Conservation (phyloP, 2,888 invertebrate genomes). For the Apantesis nais region DNA sequence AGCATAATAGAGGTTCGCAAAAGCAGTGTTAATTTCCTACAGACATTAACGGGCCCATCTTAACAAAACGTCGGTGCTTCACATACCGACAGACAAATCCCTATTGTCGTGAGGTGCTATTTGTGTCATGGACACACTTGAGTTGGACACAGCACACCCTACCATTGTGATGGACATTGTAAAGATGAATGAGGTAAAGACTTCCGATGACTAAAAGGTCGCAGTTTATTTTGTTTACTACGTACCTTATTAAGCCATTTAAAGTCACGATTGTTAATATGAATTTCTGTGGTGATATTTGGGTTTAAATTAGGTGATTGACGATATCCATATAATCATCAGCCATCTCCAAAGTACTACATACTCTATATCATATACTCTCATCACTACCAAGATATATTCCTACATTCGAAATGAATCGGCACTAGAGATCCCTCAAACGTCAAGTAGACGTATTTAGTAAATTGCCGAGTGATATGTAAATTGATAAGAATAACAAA, state of each 20-base stretch:
- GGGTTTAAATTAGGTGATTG: too few species aligned
- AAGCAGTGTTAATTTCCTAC: conserved; percentile 71
- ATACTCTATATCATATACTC: too few species aligned
- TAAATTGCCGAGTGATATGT: background rate
- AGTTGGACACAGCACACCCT: conserved; percentile 40
- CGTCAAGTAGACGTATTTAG: background rate
- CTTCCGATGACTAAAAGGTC: conserved; percentile 42
- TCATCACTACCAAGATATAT: background rate
- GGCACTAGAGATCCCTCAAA: background rate
- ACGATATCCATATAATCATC: too few species aligned
- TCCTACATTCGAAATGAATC: too few species aligned
- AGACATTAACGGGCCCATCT: conserved; percentile 69
- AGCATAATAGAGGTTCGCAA: conserved; percentile 64
- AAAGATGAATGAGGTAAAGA: conserved; percentile 61
- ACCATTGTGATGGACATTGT: conserved; percentile 63
- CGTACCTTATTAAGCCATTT: background rate
- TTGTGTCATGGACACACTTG: conserved; percentile 63
- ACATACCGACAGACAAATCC: conserved; percentile 62
- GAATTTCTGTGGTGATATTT: background rate
- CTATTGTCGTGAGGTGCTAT: conserved; percentile 64
- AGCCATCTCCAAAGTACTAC: too few species aligned
- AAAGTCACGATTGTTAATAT: background rate
- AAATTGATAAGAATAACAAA: background rate
- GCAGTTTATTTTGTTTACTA: background rate
- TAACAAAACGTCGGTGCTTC: conserved; percentile 64